A percentile compares a stretch with the other conserved stretches of the same genome.
phyloP scores from a whole-genome alignment of 2,113 vertebrate genomes.

The Tupaia chinensis region DNA sequence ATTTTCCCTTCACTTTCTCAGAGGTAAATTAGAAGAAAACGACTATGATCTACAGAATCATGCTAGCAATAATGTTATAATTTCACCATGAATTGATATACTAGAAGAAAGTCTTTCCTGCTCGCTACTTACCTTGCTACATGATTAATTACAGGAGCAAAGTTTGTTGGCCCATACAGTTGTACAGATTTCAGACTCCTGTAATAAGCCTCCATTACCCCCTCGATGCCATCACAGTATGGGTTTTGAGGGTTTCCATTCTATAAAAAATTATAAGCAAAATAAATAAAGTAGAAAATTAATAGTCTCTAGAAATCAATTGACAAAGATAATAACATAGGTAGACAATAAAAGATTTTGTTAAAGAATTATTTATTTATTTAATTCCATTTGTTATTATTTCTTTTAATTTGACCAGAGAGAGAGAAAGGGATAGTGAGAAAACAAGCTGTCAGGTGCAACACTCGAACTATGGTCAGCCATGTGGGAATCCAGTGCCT shows the following conservation, averaged over 20 bases:
- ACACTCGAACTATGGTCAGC: too few relatives aligned
- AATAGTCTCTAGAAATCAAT: constrained; percentile 8
- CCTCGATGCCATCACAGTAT: constrained; percentile 96
- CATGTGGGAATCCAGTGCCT: too few relatives aligned
- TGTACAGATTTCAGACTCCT: constrained; percentile 96
- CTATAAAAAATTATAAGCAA: constrained; percentile 82
- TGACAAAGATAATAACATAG: neutral
- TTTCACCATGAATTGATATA: neutral
- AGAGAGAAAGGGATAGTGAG: too few relatives aligned
- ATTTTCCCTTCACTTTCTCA: neutral
- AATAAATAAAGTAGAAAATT: constrained; percentile 13
- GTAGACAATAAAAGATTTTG: neutral
- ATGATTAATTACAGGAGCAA: constrained; percentile 98
- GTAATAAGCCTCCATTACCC: constrained; percentile 98
- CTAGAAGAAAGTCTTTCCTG: neutral
- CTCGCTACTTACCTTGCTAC: constrained; percentile 93
- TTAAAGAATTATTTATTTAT: too few relatives aligned
- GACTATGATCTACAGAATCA: neutral
- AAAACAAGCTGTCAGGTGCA: too few relatives aligned
- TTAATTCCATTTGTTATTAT: too few relatives aligned
- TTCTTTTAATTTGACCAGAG: too few relatives aligned
- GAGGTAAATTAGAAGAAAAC: neutral
- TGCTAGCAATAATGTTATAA: neutral
- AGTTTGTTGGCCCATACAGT: constrained; percentile 97
- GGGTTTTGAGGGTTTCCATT: constrained; percentile 98